Evolutionary conservation across 2,888 invertebrate species (phyloP), one percentile per base, ranked within the genome.

Genomic region (Spisula solida): DNA sequence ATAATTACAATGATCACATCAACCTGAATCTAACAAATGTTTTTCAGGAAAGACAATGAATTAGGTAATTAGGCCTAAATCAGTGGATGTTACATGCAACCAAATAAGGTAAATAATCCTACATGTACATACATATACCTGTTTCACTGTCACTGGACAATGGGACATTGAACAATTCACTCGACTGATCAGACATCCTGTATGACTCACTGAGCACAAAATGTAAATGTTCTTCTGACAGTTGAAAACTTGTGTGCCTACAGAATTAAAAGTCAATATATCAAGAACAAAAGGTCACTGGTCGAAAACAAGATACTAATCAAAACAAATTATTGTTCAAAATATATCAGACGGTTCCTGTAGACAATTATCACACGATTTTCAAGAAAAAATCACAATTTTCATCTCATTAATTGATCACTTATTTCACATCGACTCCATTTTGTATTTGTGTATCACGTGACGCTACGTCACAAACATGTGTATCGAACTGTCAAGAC

Each of bases 101-200:
- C 47, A 51, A 14, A 51, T 10, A 60, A 66, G n/a, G 25, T 8
- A 66, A 25, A 66, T 20, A 10, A 25, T 66, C 60, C 20, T 10
- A 80, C 8, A 41, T 41, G 8, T 8, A n/a, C n/a, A n/a, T n/a
- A n/a, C n/a, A n/a, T 47, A 31, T 88, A 95, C 95, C 95, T 93
- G 94, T 87, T 51, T 96, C 95, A 89, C 95, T 95, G 85, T 95
- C 95, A 91, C 95, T 96, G 41, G 95, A 95, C 70, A 95, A 90
- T 29, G 94, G 94, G 29, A 96, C 93, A 88, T 93, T 94, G 86
- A 90, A 94, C 89, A 95, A 84, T 34, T 94, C 93, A 31, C 92
- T 93, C 14, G 88, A 60, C 31, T 90, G 90, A n/a, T 82, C 90
- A 29, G 92, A 92, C 92, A 92, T 92, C 18, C 56, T 89, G 16